Evolutionary conservation across 2,888 invertebrate species (phyloP), one percentile per base, ranked within the genome.

Genomic region (Sinelater perroti): DNA sequence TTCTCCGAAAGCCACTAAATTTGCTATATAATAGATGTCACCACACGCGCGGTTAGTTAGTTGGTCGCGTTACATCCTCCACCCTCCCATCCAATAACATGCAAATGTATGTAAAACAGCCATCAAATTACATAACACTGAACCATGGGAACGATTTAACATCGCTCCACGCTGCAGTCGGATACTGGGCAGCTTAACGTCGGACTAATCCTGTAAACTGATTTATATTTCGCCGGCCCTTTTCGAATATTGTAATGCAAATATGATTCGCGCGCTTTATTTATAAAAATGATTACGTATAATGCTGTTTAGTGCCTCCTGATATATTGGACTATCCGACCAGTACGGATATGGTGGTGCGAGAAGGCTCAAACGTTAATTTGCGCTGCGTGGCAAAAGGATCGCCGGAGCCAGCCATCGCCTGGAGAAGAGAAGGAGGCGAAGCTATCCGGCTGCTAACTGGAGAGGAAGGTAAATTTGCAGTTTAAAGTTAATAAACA

Each of bases 301-400:
- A 52, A 46, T 47, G 17, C 21, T 57, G 35, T 58, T 14, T 42
- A 90, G 91, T 91, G 60, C 91, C 91, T 53, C 91, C 91, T 40
- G 90, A 91, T 75, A 91, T 91, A 71, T 78, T 91, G 71, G 91
- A 91, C 77, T 87, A 89, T 66, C 87, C 90, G 45, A 90, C 91
- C 30, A 90, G 90, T 71, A 86, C 90, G 6, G 91, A 93, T 77
- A 91, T 92, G 86, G 90, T 91, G 21, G 91, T 91, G 36, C 83
- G 89, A 31, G 95, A 96, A 79, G 93, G 94, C 11, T 88, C 89
- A 47, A 90, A 93, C 65, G 89, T 94, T 60, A 91, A 91, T 70
- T 81, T 95, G 54, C 86, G 88, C 62, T 95, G 95, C 75, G 91
- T 92, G 26, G 95, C 94, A 14, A 91, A 88, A 13, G 93, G 95